These are phyloP conservation scores for cattle (Bos taurus) DNA, from an alignment of 2,113 vertebrate genomes.

Conservation along the genomic window ARS-UCD2.0 NC_037330.1:2417001-2417500, in stretches of 20 bases:
- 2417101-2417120: background rate
- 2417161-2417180: background rate
- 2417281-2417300: background rate
- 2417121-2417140: background rate
- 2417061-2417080: background rate
- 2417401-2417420: background rate
- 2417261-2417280: background rate
- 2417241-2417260: background rate
- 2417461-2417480: background rate
- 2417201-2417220: background rate
- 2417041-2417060: background rate
- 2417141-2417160: background rate
- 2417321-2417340: background rate
- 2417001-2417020: background rate
- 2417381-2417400: background rate
- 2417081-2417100: background rate
- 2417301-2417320: background rate
- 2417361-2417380: background rate
- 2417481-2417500: background rate
- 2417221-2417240: background rate
- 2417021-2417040: background rate
- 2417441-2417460: background rate
- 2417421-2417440: background rate
- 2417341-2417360: accelerated
- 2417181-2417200: background rate